Evolutionary conservation across 2,797 vertebrate species (phyloP).

Genomic region (Diceros bicornis): DNA sequence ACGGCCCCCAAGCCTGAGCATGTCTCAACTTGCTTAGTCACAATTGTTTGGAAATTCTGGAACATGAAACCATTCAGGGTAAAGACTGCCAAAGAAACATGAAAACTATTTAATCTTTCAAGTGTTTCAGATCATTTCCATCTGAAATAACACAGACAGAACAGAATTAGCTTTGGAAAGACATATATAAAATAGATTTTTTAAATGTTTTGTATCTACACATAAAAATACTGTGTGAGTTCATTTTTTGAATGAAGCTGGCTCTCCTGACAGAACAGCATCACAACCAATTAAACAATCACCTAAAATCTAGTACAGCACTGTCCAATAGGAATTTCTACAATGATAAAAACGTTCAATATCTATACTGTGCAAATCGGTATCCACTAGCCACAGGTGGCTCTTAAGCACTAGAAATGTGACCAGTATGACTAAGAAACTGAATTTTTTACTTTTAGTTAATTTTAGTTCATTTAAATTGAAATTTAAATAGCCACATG

Average conservation of each 20-base stretch:
- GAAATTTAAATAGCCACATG: neutral
- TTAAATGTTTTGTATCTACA: neutral
- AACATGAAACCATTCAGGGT: neutral
- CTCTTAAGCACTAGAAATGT: neutral
- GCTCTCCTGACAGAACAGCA: neutral
- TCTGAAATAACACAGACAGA: neutral
- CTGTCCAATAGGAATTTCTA: neutral
- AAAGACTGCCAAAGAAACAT: neutral
- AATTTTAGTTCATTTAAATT: neutral
- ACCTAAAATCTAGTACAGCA: neutral
- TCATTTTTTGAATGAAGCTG: neutral
- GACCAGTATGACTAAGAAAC: neutral
- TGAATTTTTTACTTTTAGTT: neutral
- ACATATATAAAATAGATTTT: neutral
- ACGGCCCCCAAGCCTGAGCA: neutral
- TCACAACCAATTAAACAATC: neutral
- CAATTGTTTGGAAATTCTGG: neutral
- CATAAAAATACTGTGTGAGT: neutral
- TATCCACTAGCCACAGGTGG: neutral
- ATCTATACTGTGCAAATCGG: too few relatives aligned
- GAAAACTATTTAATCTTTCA: neutral
- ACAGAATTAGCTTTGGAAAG: conserved; percentile 3
- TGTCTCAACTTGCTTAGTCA: neutral
- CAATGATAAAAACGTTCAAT: neutral
- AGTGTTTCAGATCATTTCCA: neutral